phyloP scores from a whole-genome alignment of 1,140 invertebrate species.

The Pogonomyrmex californicus region DNA sequence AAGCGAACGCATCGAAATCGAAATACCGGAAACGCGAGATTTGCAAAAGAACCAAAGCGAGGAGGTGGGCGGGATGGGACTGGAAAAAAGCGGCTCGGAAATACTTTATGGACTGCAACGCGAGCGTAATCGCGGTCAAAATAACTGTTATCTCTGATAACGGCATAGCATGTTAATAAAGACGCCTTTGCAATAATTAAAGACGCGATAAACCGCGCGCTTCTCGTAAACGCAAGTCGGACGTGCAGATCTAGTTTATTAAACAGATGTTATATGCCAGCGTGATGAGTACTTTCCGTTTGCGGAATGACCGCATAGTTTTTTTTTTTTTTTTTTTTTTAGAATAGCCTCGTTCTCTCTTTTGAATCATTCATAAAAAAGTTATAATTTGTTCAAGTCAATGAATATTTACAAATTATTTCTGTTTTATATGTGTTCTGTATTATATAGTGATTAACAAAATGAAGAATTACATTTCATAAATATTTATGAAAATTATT shows the following conservation, averaged over 20 bases:
- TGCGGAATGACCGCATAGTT: not conserved
- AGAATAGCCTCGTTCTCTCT: not conserved
- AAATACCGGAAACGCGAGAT: conserved; percentile 41
- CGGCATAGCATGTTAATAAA: conserved; percentile 21
- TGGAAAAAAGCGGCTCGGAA: not conserved
- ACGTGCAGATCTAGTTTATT: conserved; percentile 32
- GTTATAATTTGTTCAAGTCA: not conserved
- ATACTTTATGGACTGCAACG: not conserved
- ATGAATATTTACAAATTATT: not conserved
- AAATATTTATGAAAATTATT: not conserved
- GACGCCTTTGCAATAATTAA: conserved; percentile 31
- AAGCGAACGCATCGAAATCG: conserved; percentile 15
- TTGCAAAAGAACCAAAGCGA: not conserved
- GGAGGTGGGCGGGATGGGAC: not conserved
- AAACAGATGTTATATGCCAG: conserved; percentile 11
- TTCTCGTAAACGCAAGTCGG: conserved; percentile 32
- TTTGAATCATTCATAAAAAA: not conserved
- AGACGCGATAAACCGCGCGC: conserved; percentile 34
- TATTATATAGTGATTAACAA: not conserved
- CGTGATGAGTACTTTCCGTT: not conserved
- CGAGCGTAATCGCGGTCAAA: not conserved
- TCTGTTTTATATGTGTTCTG: not conserved
- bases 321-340: not conserved
- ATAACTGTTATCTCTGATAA: conserved; percentile 35
- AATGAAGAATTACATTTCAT: not conserved